Evolutionary conservation across 2,888 invertebrate species (phyloP).

Genomic region (Xestia ashworthii): DNA sequence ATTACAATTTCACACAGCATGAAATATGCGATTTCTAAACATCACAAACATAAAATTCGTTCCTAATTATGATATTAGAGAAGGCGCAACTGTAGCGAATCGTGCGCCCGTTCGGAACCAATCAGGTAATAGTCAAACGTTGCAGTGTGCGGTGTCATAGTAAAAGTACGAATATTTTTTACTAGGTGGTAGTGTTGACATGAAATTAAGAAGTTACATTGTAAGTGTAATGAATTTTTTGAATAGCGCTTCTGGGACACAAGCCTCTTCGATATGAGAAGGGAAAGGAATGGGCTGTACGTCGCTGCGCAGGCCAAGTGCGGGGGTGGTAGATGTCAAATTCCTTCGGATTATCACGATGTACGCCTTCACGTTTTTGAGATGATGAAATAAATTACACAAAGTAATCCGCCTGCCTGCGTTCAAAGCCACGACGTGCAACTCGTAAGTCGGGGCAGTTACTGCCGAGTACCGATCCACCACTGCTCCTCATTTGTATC

Average conservation of each 20-base stretch:
- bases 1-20: conserved; percentile 34
- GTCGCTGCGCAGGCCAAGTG: not conserved
- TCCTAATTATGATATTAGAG: conserved; percentile 59
- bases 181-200: not conserved
- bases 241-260: not conserved
- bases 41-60: conserved; percentile 53
- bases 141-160: conserved; percentile 40
- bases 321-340: not conserved
- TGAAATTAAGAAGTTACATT: not conserved
- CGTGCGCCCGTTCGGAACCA: conserved; percentile 66
- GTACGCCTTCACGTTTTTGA: not conserved
- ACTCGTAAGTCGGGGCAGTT: not conserved
- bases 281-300: not conserved
- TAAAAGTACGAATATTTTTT: conserved; percentile 32
- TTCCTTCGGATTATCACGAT: not conserved
- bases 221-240: conserved; percentile 2
- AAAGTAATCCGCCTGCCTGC: not conserved
- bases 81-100: conserved; percentile 60
- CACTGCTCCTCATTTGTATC: not conserved
- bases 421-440: not conserved
- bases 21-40: conserved; percentile 54
- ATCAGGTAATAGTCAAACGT: conserved; percentile 59
- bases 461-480: not conserved
- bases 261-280: not conserved
- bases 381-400: not conserved